Conservation (phyloP, 2,113 vertebrate genomes). For the Toxotes jaculatrix region DNA sequence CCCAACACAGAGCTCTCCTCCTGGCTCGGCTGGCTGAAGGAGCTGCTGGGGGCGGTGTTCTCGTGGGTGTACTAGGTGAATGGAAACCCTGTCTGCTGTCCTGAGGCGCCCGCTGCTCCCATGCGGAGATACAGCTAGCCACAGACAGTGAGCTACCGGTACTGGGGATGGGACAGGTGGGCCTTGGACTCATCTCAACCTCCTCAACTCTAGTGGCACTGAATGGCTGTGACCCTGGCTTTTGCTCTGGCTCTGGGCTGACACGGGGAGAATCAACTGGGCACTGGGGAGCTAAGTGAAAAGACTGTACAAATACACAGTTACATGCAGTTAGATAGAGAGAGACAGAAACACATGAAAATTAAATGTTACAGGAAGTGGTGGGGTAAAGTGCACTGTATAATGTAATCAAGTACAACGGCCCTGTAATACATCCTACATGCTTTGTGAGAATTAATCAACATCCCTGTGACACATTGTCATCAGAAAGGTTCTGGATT, state of each 20-base stretch:
- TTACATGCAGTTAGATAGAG: slow-evolving; percentile 43
- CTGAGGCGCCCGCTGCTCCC: slow-evolving; percentile 86
- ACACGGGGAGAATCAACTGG: slow-evolving; percentile 62
- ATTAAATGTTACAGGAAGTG: neutral
- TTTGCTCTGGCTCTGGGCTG: slow-evolving; percentile 76
- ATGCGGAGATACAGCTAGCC: slow-evolving; percentile 56
- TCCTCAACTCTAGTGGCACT: slow-evolving; percentile 47
- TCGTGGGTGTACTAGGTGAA: slow-evolving; percentile 57
- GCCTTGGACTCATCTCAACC: slow-evolving; percentile 23
- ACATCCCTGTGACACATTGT: no score
- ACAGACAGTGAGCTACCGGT: slow-evolving; percentile 87
- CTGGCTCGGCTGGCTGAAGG: slow-evolving; percentile 68
- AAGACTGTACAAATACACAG: slow-evolving; percentile 79
- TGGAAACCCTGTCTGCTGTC: slow-evolving; percentile 74
- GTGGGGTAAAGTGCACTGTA: neutral
- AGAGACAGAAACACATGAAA: neutral
- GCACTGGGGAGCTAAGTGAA: slow-evolving; percentile 75
- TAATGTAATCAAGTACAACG: no score
- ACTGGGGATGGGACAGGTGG: slow-evolving; percentile 61
- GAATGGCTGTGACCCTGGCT: slow-evolving; percentile 42
- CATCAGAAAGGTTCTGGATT: neutral
- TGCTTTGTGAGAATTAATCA: neutral
- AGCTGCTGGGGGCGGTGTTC: slow-evolving; percentile 78
- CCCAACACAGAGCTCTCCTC: slow-evolving; percentile 86
- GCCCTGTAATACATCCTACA: no score